Evolutionary conservation across 2,113 vertebrate species (phyloP), one percentile per base, ranked within the genome.

Genomic region (Ornithorhynchus anatinus): DNA sequence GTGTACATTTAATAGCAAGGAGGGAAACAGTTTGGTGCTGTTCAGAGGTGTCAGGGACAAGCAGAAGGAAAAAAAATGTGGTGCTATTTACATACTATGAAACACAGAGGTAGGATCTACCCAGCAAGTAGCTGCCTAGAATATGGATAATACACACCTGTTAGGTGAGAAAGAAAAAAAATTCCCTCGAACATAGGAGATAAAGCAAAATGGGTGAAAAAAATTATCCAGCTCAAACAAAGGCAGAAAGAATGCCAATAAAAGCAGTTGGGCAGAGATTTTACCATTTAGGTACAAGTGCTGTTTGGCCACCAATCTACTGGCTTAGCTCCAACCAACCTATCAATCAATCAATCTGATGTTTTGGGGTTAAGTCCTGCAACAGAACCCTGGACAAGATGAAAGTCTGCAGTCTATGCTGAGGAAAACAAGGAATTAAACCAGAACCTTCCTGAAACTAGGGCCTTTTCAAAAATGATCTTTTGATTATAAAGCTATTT

Each of bases 1-100:
- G 45, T 61, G 37, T 68, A 68, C 48, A 36, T 29, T 47, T 59
- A 70, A 31, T 65, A 84, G 65, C 23, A 80, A 64, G 58, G 61
- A 77, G 47, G 61, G 61, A 52, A 72, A 63, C 48, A 38, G 12
- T 20, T 27, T 50, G 3, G 42, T 36, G 33, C 7, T 2, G 16
- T 27, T 74, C 44, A 38, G 71, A 58, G 56, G 67, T 25, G 1
- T 1, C 35, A 37, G 2, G 53, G 36, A 54, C 4, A 52, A 39
- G 19, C 47, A 61, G 45, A 69, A 75, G 19, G 32, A 6, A 50
- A 31, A 59, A 16, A 29, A 32, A 51, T 51, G 45, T 69, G 59
- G 23, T 22, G 27, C 57, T 35, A 17, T 0, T 4, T 27, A 20
- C 39, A 7, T 17, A 42, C 4, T 27, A 27, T 12, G 23, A 75